phyloP scores from a whole-genome alignment of 2,797 vertebrate species.

The Parauchenoglanis ngamensis region DNA sequence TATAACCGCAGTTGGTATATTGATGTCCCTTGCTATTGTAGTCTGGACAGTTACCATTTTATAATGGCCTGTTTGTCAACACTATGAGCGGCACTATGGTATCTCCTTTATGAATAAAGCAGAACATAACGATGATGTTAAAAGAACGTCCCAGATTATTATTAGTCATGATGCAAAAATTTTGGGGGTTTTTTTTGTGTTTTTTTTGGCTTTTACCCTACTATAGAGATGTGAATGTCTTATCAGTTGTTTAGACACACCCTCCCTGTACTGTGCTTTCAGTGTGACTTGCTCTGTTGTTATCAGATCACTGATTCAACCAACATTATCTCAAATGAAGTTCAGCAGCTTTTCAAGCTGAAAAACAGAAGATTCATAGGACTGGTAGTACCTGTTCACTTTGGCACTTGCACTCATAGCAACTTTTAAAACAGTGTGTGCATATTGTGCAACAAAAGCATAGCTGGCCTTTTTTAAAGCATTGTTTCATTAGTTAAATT shows the following conservation, averaged over 20 bases:
- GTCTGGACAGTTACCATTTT: neutral
- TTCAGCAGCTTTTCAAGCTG: neutral
- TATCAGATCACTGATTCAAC: conserved; percentile 2
- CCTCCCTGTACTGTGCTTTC: neutral
- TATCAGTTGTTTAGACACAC: no score
- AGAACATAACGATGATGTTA: neutral
- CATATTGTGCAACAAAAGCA: neutral
- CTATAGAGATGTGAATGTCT: neutral
- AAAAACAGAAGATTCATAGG: neutral
- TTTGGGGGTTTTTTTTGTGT: neutral
- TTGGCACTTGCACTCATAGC: neutral
- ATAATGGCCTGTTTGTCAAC: neutral
- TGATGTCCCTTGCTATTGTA: neutral
- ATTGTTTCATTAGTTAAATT: neutral
- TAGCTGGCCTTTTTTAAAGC: neutral
- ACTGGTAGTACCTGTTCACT: neutral
- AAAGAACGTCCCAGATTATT: neutral
- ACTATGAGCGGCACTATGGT: neutral
- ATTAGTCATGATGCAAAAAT: neutral
- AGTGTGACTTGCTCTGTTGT: neutral
- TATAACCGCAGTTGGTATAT: neutral
- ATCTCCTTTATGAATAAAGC: neutral
- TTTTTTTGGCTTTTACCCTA: neutral
- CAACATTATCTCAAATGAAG: neutral
- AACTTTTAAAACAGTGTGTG: neutral